A percentile compares a stretch with the other conserved stretches of the same genome.
These are phyloP conservation scores for Craniophora ligustri DNA, from an alignment of 2,888 invertebrate genomes.

Conservation along the genomic window DNA sequence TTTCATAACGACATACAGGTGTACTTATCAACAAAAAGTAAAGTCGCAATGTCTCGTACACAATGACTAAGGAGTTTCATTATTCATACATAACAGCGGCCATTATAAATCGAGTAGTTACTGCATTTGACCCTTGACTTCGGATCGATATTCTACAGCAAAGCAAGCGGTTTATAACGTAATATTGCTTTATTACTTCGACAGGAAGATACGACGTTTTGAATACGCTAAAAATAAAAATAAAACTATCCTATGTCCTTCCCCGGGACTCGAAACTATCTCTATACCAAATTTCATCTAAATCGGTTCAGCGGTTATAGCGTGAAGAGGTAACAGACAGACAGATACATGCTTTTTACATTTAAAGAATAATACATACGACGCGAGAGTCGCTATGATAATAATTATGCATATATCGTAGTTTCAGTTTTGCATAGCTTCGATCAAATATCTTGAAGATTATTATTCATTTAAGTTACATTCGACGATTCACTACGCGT, in stretches of 20 bases:
- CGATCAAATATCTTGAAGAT: not conserved
- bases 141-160: constrained; percentile 10
- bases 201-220: too few relatives aligned
- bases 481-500: constrained; percentile 28
- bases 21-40: not conserved
- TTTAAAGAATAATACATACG: too few relatives aligned
- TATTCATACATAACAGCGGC: constrained; percentile 1
- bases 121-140: constrained; percentile 16
- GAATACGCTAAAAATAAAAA: too few relatives aligned
- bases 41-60: not conserved
- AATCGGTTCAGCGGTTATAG: too few relatives aligned
- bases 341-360: too few relatives aligned
- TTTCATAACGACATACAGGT: not conserved
- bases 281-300: too few relatives aligned
- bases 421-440: not conserved
- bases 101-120: constrained; percentile 25
- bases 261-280: too few relatives aligned
- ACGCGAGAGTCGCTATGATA: not conserved
- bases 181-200: not conserved
- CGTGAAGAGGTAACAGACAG: too few relatives aligned
- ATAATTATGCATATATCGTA: not conserved
- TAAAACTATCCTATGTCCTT: too few relatives aligned
- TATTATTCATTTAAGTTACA: constrained; percentile 19
- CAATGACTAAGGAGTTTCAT: not conserved
- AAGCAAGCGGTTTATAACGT: not conserved